Base-by-base conservation (phyloP, 2,113 vertebrate genomes). In the Gasterosteus nipponicus region DNA sequence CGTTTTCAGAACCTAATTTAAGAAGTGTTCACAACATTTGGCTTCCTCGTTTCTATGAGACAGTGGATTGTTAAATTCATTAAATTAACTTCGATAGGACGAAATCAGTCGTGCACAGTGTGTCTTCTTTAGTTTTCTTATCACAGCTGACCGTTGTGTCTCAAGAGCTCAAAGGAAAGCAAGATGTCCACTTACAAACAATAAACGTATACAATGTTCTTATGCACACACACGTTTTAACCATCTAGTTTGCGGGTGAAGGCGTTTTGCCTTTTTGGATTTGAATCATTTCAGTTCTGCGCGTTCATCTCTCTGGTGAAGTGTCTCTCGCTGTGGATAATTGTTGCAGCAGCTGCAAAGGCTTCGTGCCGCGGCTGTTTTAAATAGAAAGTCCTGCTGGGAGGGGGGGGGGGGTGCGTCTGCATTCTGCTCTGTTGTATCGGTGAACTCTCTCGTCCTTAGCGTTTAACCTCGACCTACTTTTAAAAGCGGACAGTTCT, bases 121-220 rank as follows among this genome's bases (percentile, higher is more conserved):
- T 19, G 18, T 68, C 68, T 53, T 22, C 33, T 66, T 62, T 42
- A 65, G 56, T 46, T 62, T 29, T 29, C n/a, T 39, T 16, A 10
- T 26, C 14, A 9, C 56, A 42, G 69, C 31, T 38, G 10, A 46
- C 56, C 33, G 46, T 4, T 44, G 4, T 46, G 8, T 58, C 10
- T 57, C 6, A 35, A n/a, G 33, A 73, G 33, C 39, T 51, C 9
- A 58, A 75, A 33, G 44, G n/a, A 4, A 62, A 79, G 63, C 85
- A 89, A 58, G 89, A 88, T 90, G 89, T 91, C 85, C 91, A 91
- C 87, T 90, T 84, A 73, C 79, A 83, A 60, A 64, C 26, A n/a
- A 7, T 1, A 10, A 5, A 19, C 44, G 29, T 3, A 38, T 29
- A 75, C 60, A 56, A 49, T 26, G 22, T 26, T 26, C 22, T 5